Evolutionary conservation across 2,888 invertebrate species (phyloP), one percentile per base, ranked within the genome.

Genomic region (Dorcus hopei): DNA sequence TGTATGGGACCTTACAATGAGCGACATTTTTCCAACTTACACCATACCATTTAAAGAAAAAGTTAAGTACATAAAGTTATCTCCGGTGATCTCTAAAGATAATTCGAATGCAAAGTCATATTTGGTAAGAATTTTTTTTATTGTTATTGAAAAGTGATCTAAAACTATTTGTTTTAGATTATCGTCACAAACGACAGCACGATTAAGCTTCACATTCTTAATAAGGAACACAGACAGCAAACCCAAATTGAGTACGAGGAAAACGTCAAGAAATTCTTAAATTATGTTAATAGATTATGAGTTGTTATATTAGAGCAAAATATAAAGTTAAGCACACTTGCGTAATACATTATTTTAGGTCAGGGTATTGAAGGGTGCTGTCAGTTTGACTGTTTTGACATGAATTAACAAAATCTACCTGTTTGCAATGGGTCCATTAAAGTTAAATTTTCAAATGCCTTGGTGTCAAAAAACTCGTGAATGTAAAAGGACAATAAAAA

Each of bases 1-100:
- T 58, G 70, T 83, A 40, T 85, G 84, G 84, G 78, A 85, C 70
- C 72, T 85, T 61, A 76, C 75, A 53, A 74, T 74, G 49, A 82
- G 81, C 62, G 83, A 83, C 66, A 77, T 81, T 62, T 74, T 74
- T 62, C 83, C 83, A 0, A 70, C 76, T 26, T 72, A 77, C 67
- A 79, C 79, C 3, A 68, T 83, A 57, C 76, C 78, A 3, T 78
- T 80, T 60, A 74, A 73, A 42, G 76, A 78, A 19, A 68, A 71
- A 8, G 76, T 83, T 11, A 76, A 70, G 49, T 76, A 74, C 61
- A 77, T 83, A 69, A 77, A 76, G 64, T 65, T 82, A 42, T 80
- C 81, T 26, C 75, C 81, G 9, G 19, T 45, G n/a, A 43, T 38
- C 41, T 49, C 59, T 19, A 54, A 45, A 41, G 42, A 56, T 43